A percentile compares a stretch with the other conserved stretches of the same genome.
Evolutionary conservation across 2,888 invertebrate species (phyloP).

Genomic region (Volucella zonaria): DNA sequence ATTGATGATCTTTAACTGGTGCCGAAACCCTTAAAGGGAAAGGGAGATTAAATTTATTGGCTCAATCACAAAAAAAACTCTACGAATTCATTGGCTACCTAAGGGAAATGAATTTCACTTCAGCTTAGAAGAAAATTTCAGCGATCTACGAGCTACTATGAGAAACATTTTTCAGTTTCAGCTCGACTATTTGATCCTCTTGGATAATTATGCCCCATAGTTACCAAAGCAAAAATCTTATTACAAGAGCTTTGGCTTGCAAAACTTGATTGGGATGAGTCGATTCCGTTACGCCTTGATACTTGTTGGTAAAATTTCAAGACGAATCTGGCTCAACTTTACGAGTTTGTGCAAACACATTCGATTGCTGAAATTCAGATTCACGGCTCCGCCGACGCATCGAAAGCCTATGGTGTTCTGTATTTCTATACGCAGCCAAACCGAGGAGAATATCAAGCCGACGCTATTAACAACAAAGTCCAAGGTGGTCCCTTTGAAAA

Average conservation of each 20-base stretch:
- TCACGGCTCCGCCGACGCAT: conserved; percentile 59
- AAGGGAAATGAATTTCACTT: conserved; percentile 39
- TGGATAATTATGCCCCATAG: conserved; percentile 43
- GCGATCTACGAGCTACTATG: conserved; percentile 18
- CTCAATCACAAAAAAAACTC: too few relatives aligned
- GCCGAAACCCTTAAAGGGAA: too few relatives aligned
- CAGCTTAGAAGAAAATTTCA: conserved; percentile 16
- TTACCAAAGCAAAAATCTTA: conserved; percentile 41
- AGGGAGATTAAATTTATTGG: too few relatives aligned
- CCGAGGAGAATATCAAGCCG: conserved; percentile 35
- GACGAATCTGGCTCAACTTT: conserved; percentile 27
- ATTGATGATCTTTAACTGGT: conserved; percentile 48
- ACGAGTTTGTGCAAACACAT: conserved; percentile 20
- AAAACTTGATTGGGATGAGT: conserved; percentile 59
- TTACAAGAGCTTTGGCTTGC: conserved; percentile 42
- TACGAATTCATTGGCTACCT: too few relatives aligned
- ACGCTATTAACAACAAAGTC: conserved; percentile 52
- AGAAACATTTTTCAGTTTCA: too few relatives aligned
- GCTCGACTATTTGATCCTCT: conserved; percentile 37
- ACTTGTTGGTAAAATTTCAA: conserved; percentile 33
- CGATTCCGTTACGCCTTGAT: not conserved
- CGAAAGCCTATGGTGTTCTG: conserved; percentile 23
- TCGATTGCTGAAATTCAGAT: conserved; percentile 34
- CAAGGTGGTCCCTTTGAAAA: conserved; percentile 62
- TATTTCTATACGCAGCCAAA: conserved; percentile 39